Base-by-base conservation (phyloP, 2,888 invertebrate species). In the Spialia ferax region DNA sequence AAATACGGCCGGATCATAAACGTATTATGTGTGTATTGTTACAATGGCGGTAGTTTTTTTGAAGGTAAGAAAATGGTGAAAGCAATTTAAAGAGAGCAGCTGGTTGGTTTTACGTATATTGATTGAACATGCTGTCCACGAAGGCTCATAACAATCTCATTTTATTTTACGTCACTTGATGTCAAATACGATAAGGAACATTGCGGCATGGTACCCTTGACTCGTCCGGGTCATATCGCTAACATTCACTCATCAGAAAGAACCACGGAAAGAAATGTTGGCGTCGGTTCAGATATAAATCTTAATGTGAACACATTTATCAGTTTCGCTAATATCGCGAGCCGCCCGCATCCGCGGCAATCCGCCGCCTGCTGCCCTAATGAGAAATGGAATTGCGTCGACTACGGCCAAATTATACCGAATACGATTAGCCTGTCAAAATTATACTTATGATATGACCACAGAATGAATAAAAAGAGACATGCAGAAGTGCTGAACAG, bases 311-410 rank as follows among this genome's bases (percentile, higher is more conserved):
- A 29, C 20, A 15, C 26, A 60, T 45, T 48, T 48, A 26, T 60
- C 60, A 60, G 23, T 45, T 13, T 15, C 60, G 60, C 48, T 60
- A 60, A 60, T 60, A 48, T 48, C 48, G 13, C 26, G 45, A 18
- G 29, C 23, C 42, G 42, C 45, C 29, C 6, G 23, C 42, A 42
- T 59, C 29, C 11, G 48, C 60, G 48, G 23, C 59, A 29, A 29
- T 20, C 45, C 45, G 45, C 18, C 45, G 29, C 5, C 60, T 45
- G 50, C 15, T 15, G 32, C 20, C 29, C 20, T 61, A 29, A 61
- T 61, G 61, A 32, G 61, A 50, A 1, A 50, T 18, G 61, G n/a
- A 32, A 61, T 61, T 48, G 61, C 48, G 20, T 29, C 48, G n/a
- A 45, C 50, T 50, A 13, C 48, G n/a, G 20, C 2, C 50, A 22